phyloP scores from a whole-genome alignment of 2,888 invertebrate species.

The Argyresthia albistria region DNA sequence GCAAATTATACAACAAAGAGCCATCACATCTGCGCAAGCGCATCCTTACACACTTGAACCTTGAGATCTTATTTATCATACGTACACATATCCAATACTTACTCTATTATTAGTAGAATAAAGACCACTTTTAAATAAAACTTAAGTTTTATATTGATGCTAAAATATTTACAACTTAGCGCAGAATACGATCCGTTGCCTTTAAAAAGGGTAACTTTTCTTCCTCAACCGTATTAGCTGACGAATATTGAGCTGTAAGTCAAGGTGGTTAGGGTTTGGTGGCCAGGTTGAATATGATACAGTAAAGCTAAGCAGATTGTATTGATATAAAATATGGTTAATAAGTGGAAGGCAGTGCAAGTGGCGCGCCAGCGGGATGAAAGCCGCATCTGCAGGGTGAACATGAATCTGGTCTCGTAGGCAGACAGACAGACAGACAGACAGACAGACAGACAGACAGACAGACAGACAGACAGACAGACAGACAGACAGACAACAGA shows the following conservation, averaged over 20 bases:
- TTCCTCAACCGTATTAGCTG: background rate
- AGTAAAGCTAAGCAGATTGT: slow-evolving; percentile 36
- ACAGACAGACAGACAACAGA: background rate
- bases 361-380: slow-evolving; percentile 51
- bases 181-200: background rate
- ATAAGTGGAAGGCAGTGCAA: slow-evolving; percentile 41
- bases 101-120: too few relatives aligned
- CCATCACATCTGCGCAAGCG: slow-evolving; percentile 57
- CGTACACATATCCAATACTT: too few relatives aligned
- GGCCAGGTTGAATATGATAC: slow-evolving; percentile 8
- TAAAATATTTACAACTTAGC: background rate
- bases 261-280: slow-evolving; percentile 16
- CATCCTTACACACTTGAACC: background rate
- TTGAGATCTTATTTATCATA: background rate
- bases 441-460: too few relatives aligned
- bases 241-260: slow-evolving; percentile 21
- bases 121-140: background rate
- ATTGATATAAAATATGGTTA: slow-evolving; percentile 66
- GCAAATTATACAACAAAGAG: slow-evolving; percentile 69
- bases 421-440: background rate
- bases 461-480: too few relatives aligned
- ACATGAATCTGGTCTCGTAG: slow-evolving; percentile 17
- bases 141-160: background rate
- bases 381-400: slow-evolving; percentile 34
- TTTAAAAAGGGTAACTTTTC: background rate